Base-by-base conservation (phyloP, 1,140 invertebrate species). In the Helicoverpa zea region DNA sequence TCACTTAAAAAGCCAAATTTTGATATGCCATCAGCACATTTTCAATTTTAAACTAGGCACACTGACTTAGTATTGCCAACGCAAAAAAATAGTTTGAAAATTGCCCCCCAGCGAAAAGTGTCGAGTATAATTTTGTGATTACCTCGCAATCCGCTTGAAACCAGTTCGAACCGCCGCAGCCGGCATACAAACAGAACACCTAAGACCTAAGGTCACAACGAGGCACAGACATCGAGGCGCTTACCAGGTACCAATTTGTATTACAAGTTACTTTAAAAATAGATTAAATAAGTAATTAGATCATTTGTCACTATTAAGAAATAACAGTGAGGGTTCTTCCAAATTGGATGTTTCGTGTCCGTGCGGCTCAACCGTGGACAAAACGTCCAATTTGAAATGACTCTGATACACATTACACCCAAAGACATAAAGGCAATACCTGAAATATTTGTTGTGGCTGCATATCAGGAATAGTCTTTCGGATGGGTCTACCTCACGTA, bases 201-300 rank as follows among this genome's bases (percentile, higher is more conserved):
- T 77, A 77, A 59, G 29, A 79, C 64, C 63, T 47, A 51, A 49
- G 77, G 72, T 74, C 72, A 79, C 77, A 70, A 59, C 51, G 12
- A 61, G 14, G 52, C 49, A 72, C 52, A 76, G 12, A 54, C 12
- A 54, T n/a, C 7, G 0, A 12, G 12, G 13, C 3, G 66, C 47
- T 72, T 29, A 30, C 47, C 47, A 72, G 13, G 16, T 64, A 23
- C 49, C 47, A 72, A 4, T n/a, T 18, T 52, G 12, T 2, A 13
- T 68, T 49, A 43, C 12, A 2, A 29, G 30, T 29, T 3, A 18
- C 3, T 43, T 43, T 43, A 43, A 7, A 5, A 43, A 23, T 23
- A 1, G 23, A 23, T 23, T 23, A 23, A 23, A 1, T 23, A 23
- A 23, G 23, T 23, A 23, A 23, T 23, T 23, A 23, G 0, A 23